Percentiles rank a stretch among this genome's conserved stretches.
Evolutionary conservation across 1,140 invertebrate species (phyloP).

Genomic region (Chrysopa pallens): DNA sequence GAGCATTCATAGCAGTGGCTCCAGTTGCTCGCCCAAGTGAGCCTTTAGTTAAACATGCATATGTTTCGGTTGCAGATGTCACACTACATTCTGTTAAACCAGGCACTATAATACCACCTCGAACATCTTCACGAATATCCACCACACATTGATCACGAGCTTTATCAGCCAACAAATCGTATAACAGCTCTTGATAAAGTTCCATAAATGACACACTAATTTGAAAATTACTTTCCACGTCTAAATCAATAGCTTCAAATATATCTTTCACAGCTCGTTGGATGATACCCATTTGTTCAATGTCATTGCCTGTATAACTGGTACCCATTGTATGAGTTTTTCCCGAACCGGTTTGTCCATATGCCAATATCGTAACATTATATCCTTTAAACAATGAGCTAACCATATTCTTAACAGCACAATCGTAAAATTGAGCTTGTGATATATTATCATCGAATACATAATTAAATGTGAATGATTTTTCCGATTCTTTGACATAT

Average conservation of each 20-base stretch:
- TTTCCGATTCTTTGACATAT: slow-evolving; percentile 47
- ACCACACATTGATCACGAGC: slow-evolving; percentile 45
- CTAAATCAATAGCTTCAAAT: slow-evolving; percentile 47
- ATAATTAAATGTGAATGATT: slow-evolving; percentile 77
- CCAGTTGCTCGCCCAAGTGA: slow-evolving; percentile 65
- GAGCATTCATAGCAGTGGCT: slow-evolving; percentile 84
- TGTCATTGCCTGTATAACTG: slow-evolving; percentile 39
- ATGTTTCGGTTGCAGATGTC: slow-evolving; percentile 34
- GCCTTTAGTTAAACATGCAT: slow-evolving; percentile 50
- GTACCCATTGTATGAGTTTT: slow-evolving; percentile 91
- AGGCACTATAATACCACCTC: slow-evolving; percentile 40
- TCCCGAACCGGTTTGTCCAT: slow-evolving; percentile 87
- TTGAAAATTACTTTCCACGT: slow-evolving; percentile 43
- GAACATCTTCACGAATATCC: slow-evolving; percentile 65
- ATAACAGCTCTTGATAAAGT: slow-evolving; percentile 59
- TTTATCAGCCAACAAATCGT: slow-evolving; percentile 54
- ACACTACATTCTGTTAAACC: slow-evolving; percentile 51
- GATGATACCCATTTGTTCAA: slow-evolving; percentile 51
- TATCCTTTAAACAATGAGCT: slow-evolving; percentile 69
- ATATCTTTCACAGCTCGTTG: slow-evolving; percentile 69
- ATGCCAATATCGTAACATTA: slow-evolving; percentile 83
- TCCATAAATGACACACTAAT: slow-evolving; percentile 63
- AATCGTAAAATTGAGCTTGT: slow-evolving; percentile 61
- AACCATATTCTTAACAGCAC: slow-evolving; percentile 55
- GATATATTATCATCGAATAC: slow-evolving; percentile 52